Evolutionary conservation across 2,113 vertebrate species (phyloP).

Genomic region (Capreolus pygargus): DNA sequence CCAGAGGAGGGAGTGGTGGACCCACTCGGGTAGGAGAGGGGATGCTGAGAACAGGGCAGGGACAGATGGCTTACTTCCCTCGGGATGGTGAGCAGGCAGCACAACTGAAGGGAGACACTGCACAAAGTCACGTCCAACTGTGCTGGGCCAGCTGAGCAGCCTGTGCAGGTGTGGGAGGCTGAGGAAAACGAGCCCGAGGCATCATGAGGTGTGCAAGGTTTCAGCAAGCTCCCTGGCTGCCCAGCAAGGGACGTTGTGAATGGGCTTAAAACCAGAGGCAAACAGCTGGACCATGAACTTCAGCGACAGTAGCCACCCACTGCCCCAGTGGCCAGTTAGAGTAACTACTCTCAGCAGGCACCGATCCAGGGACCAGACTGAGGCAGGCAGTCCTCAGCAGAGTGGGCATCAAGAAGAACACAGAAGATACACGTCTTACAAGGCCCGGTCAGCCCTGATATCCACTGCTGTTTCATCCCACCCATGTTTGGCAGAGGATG

Average conservation of each 20-base stretch:
- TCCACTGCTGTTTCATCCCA: background rate
- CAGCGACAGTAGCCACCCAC: no score
- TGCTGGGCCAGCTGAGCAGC: background rate
- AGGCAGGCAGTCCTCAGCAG: background rate
- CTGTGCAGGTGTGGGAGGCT: background rate
- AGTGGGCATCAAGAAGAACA: background rate
- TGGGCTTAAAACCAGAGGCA: background rate
- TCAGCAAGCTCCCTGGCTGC: background rate
- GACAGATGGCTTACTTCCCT: background rate
- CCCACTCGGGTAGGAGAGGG: background rate
- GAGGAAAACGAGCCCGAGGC: rapidly evolving
- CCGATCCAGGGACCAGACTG: no score
- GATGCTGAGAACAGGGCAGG: background rate
- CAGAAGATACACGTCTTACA: background rate
- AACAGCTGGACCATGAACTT: background rate
- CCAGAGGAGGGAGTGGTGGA: background rate
- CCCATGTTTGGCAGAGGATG: background rate
- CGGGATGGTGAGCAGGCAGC: background rate
- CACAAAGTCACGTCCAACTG: background rate
- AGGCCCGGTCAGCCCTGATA: background rate
- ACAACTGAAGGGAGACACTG: background rate
- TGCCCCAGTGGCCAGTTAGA: background rate
- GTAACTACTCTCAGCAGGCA: background rate
- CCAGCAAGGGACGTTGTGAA: background rate
- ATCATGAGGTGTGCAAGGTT: background rate